Evolutionary conservation across 2,797 vertebrate species (phyloP), one percentile per base, ranked within the genome.

Genomic region (Acipenser transmontanus): DNA sequence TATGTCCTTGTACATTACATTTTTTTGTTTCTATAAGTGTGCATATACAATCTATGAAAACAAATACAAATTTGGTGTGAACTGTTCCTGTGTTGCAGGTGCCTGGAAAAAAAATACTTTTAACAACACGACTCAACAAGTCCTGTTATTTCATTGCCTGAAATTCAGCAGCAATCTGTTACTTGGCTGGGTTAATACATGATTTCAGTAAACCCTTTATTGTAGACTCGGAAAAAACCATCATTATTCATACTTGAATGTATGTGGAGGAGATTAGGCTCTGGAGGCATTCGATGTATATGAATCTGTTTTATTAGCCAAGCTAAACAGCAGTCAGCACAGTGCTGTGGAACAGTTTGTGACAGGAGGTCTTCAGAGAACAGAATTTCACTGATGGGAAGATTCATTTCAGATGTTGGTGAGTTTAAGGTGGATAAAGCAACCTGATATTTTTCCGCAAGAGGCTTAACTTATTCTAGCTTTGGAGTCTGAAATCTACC

Each of bases 401-500:
- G 12, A 57, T 57, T 57, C 7, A 57, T 57, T 57, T 57, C 54
- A 57, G 54, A 57, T 57, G 54, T 57, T 7, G 54, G 54, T 57
- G 54, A 57, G 11, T 57, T 57, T 57, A 57, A 57, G 54, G 54
- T 11, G 9, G 9, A 57, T n/a, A 52, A 8, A n/a, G 54, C 12
- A 57, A 57, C 54, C 6, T 57, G 54, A 57, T 57, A 57, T 57
- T 57, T 57, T 57, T 57, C 54, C 12, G 14, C 54, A n/a, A 13
- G 54, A 57, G 54, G 12, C 11, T 57, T 57, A 57, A 11, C 12
- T 57, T 57, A 57, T 57, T 13, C 12, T n/a, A 57, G 54, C 14
- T 57, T 57, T 57, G 7, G 13, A 1, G 9, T 11, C 54, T 14
- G 54, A 57, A 7, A 13, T 57, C 54, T 12, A 57, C 8, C 11